A percentile compares a stretch with the other conserved stretches of the same genome.
phyloP scores from a whole-genome alignment of 2,888 invertebrate genomes.

The Pammene fasciana region DNA sequence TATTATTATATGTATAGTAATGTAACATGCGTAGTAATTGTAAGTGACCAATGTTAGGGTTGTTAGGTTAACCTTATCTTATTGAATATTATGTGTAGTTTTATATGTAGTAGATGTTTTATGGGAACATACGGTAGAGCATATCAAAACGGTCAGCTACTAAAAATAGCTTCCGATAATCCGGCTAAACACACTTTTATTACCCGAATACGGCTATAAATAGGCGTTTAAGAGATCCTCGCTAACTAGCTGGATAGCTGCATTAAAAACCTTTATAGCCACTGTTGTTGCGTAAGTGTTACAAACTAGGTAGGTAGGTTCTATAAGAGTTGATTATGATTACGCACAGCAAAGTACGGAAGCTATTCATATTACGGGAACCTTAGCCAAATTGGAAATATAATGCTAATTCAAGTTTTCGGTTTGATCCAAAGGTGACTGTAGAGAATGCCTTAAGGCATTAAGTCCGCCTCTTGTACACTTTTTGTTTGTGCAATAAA shows the following conservation, averaged over 20 bases:
- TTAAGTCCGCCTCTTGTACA: no score
- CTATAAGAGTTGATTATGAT: constrained; percentile 4
- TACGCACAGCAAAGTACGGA: not conserved
- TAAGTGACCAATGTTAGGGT: no score
- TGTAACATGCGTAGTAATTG: no score
- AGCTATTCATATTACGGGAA: not conserved
- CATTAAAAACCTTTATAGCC: constrained; percentile 22
- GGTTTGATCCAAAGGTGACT: no score
- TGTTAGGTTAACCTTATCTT: no score
- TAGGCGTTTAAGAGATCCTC: constrained; percentile 21
- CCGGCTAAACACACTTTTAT: constrained; percentile 19
- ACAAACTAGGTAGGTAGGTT: not conserved
- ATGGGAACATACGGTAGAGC: not conserved
- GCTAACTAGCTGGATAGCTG: not conserved
- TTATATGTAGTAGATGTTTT: no score
- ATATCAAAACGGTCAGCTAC: not conserved
- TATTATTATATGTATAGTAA: no score
- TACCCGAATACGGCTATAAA: constrained; percentile 14
- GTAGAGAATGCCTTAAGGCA: no score
- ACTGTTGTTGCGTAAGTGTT: constrained; percentile 6
- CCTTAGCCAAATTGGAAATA: not conserved
- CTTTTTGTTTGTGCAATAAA: no score
- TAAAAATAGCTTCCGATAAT: constrained; percentile 13
- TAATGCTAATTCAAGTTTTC: no score
- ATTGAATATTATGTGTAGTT: no score